These are phyloP conservation scores for Tachysurus fulvidraco DNA, from an alignment of 2,113 vertebrate genomes.

Conservation along the genomic window DNA sequence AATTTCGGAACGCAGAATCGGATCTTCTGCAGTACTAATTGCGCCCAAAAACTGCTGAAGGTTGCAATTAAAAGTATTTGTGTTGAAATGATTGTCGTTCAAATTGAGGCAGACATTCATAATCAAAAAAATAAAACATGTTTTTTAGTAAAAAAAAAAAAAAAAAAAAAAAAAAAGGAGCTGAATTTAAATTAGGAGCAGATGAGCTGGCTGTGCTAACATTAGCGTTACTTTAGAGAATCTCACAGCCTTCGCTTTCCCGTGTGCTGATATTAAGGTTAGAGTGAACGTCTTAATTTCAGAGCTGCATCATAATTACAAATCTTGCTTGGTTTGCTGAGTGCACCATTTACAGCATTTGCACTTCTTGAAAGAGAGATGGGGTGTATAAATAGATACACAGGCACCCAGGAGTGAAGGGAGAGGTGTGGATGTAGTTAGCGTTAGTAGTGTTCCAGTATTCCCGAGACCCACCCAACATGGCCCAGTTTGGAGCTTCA, in stretches of 20 bases:
- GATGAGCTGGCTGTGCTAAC: conserved; percentile 45
- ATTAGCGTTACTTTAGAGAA: conserved; percentile 17
- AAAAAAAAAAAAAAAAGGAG: too few species aligned
- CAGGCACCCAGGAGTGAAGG: conserved; percentile 59
- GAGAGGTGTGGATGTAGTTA: conserved; percentile 54
- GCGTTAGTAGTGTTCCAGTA: conserved; percentile 53
- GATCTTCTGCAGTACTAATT: conserved; percentile 27
- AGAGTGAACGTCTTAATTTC: conserved; percentile 37
- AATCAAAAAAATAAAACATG: conserved; percentile 33
- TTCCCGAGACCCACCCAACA: conserved; percentile 67
- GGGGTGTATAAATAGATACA: conserved; percentile 64
- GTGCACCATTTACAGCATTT: conserved; percentile 49
- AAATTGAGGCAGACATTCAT: conserved; percentile 40
- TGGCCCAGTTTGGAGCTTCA: conserved; percentile 74
- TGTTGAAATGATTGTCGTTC: conserved; percentile 22
- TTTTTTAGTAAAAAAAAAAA: background rate
- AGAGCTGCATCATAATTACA: conserved; percentile 54
- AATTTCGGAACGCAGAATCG: background rate
- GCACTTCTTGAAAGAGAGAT: conserved; percentile 66
- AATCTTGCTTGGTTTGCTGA: conserved; percentile 59
- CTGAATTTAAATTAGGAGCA: conserved; percentile 3
- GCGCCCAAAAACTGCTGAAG: conserved; percentile 6
- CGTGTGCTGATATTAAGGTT: conserved; percentile 20
- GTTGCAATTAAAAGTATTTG: conserved; percentile 33
- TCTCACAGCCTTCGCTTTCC: conserved; percentile 17